Evolutionary conservation across 2,888 invertebrate genomes (phyloP).

Genomic region (Cybosia mesomella): DNA sequence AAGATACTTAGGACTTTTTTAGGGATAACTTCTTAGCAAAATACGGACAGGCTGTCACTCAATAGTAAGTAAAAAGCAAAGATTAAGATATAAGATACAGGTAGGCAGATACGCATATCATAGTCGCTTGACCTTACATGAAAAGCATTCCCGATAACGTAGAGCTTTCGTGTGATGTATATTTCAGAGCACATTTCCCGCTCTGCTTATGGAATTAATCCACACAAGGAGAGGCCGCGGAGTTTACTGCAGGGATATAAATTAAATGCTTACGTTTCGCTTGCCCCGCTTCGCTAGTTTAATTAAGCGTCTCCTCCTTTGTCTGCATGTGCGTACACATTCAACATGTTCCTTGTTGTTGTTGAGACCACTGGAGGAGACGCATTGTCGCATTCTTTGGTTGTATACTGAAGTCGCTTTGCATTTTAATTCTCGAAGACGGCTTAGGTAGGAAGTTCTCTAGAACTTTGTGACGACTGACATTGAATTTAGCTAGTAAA

Average conservation of each 20-base stretch:
- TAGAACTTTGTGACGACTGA: not conserved
- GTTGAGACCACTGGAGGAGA: constrained; percentile 66
- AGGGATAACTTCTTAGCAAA: no score
- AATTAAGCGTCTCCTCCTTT: constrained; percentile 84
- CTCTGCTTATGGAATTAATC: constrained; percentile 61
- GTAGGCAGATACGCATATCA: not conserved
- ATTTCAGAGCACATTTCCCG: constrained; percentile 37
- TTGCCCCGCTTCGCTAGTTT: constrained; percentile 83
- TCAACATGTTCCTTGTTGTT: constrained; percentile 77
- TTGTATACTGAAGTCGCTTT: constrained; percentile 42
- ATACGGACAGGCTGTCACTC: no score
- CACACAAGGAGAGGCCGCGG: constrained; percentile 75
- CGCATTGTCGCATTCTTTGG: constrained; percentile 53
- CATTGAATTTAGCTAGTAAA: not conserved
- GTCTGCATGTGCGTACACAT: constrained; percentile 82
- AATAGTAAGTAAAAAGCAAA: not conserved
- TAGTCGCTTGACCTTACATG: not conserved
- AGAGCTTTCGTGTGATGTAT: not conserved
- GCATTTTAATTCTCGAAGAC: constrained; percentile 44
- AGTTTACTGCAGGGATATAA: constrained; percentile 86
- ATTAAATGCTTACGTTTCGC: constrained; percentile 87
- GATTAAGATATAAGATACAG: no score
- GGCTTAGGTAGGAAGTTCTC: constrained; percentile 5
- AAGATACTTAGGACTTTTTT: no score
- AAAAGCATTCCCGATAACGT: not conserved